phyloP scores from a whole-genome alignment of 2,113 vertebrate species.

The Nettapus auritus region DNA sequence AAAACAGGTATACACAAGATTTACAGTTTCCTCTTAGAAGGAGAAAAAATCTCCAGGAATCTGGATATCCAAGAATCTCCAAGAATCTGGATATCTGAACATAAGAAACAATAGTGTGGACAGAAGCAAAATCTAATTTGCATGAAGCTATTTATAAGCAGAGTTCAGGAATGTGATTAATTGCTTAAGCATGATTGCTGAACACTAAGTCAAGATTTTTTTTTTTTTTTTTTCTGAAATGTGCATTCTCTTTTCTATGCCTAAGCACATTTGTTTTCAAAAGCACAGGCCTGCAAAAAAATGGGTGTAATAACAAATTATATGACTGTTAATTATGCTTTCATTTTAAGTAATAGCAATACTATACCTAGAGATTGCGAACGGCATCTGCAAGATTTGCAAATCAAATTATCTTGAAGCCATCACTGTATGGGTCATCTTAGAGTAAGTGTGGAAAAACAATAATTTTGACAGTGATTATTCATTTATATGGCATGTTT shows the following conservation, averaged over 20 bases:
- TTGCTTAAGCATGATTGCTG: background rate
- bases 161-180: background rate
- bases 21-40: background rate
- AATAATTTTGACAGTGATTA: background rate
- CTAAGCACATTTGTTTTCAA: background rate
- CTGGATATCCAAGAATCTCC: background rate
- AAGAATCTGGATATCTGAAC: background rate
- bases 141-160: background rate
- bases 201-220: background rate
- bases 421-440: background rate
- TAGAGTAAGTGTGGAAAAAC: background rate
- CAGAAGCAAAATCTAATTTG: background rate
- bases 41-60: background rate
- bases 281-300: background rate
- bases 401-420: conserved; percentile 8
- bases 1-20: background rate
- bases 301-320: background rate
- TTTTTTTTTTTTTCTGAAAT: background rate
- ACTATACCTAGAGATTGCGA: background rate
- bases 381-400: background rate
- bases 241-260: background rate
- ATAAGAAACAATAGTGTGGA: background rate
- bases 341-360: background rate
- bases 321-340: background rate
- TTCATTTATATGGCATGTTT: background rate